These are phyloP conservation scores for Mythimna loreyi DNA, from an alignment of 2,888 invertebrate genomes.

Conservation along the genomic window DNA sequence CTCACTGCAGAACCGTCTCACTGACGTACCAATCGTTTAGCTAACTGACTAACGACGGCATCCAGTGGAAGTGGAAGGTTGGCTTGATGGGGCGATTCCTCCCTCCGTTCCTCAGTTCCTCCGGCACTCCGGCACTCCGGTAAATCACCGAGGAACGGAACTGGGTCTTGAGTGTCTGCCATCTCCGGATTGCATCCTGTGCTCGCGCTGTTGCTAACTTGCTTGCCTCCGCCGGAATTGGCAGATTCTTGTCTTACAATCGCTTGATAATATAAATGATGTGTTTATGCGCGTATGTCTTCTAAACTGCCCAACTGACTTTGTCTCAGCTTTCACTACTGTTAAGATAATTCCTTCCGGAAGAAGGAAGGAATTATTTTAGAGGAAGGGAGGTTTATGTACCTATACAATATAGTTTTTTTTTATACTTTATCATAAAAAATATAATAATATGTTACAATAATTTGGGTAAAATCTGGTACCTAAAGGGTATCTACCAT, in stretches of 20 bases:
- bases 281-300: background rate
- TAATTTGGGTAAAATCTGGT: no score
- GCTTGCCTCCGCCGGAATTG: constrained; percentile 48
- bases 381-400: no score
- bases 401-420: background rate
- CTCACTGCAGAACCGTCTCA: constrained; percentile 20
- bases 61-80: constrained; percentile 61
- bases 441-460: no score
- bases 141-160: constrained; percentile 70
- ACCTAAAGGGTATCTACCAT: background rate
- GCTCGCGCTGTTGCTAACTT: constrained; percentile 49
- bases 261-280: background rate
- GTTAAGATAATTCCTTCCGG: background rate
- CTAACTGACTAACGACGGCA: constrained; percentile 52
- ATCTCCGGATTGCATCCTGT: constrained; percentile 59
- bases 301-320: background rate
- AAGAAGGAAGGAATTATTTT: no score
- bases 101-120: constrained; percentile 53
- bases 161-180: constrained; percentile 49
- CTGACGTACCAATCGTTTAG: constrained; percentile 50
- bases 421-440: no score
- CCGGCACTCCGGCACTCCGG: constrained; percentile 36
- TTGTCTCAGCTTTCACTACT: background rate
- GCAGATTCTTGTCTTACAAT: constrained; percentile 22
- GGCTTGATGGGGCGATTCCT: constrained; percentile 53